These are phyloP conservation scores for Chrysemys picta DNA, from an alignment of 2,113 vertebrate species.

Conservation along the genomic window DNA sequence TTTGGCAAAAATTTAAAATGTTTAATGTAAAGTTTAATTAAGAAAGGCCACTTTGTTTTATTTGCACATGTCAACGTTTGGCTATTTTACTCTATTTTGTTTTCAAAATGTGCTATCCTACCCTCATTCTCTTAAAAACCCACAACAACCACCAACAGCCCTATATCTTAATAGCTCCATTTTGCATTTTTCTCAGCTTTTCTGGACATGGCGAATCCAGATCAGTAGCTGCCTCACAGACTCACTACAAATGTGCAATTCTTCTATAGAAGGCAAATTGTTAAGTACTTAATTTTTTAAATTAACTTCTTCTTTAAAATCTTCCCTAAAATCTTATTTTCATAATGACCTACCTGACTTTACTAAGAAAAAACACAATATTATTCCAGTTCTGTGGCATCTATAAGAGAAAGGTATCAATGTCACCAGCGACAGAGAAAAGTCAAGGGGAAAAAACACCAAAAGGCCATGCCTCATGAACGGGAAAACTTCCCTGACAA, in stretches of 20 bases:
- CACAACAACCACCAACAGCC: not conserved
- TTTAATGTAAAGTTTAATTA: not conserved
- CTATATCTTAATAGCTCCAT: not conserved
- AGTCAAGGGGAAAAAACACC: not conserved
- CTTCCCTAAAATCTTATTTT: not conserved
- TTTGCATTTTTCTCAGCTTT: not conserved
- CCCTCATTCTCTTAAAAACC: not conserved
- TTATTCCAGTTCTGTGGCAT: conserved; percentile 1
- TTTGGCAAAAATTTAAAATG: not conserved
- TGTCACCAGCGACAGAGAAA: not conserved
- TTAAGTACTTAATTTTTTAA: not conserved
- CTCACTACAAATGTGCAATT: not conserved
- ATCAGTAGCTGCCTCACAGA: not conserved
- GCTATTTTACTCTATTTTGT: not conserved
- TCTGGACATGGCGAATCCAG: not conserved
- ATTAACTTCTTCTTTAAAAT: not conserved
- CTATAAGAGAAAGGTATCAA: not conserved
- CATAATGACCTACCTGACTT: conserved; percentile 7
- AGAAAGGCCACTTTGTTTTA: not conserved
- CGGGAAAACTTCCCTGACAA: not conserved
- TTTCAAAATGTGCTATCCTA: not conserved
- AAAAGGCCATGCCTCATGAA: not conserved
- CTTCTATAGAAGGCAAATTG: not conserved
- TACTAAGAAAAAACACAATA: not conserved
- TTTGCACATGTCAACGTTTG: not conserved